phyloP scores from a whole-genome alignment of 2,888 invertebrate genomes.

The Elmis aenea region DNA sequence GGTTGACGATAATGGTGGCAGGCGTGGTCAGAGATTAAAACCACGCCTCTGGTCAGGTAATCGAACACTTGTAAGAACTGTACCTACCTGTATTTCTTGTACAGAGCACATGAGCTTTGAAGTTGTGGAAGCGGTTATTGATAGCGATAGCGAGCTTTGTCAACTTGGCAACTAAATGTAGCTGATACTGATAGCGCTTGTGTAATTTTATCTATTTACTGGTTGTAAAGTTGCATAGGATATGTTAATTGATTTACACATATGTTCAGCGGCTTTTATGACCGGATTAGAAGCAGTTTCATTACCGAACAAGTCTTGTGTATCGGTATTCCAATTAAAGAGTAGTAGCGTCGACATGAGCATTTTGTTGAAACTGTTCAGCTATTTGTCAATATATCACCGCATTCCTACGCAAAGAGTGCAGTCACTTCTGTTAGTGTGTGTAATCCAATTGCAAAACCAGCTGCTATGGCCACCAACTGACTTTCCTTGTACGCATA shows the following conservation, averaged over 20 bases:
- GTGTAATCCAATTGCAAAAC: too few relatives aligned
- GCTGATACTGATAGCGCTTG: slow-evolving; percentile 13
- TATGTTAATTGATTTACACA: slow-evolving; percentile 22
- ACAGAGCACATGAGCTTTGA: slow-evolving; percentile 31
- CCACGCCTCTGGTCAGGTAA: slow-evolving; percentile 39
- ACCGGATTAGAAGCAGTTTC: too few relatives aligned
- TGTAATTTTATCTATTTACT: slow-evolving; percentile 24
- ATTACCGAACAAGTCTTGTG: too few relatives aligned
- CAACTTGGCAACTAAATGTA: slow-evolving; percentile 4
- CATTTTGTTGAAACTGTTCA: too few relatives aligned
- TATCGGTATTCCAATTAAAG: too few relatives aligned
- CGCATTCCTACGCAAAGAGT: too few relatives aligned
- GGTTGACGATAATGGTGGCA: slow-evolving; percentile 39
- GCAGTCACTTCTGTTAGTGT: too few relatives aligned
- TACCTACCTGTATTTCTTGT: slow-evolving; percentile 34
- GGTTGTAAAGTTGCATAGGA: slow-evolving; percentile 16
- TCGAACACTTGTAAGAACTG: slow-evolving; percentile 39
- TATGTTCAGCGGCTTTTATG: too few relatives aligned
- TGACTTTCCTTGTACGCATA: too few relatives aligned
- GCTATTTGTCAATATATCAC: too few relatives aligned
- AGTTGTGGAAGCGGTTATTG: slow-evolving; percentile 22
- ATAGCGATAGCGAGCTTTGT: slow-evolving; percentile 19
- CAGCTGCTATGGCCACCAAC: too few relatives aligned
- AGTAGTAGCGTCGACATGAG: too few relatives aligned
- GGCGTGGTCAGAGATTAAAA: slow-evolving; percentile 35